Base-by-base conservation (phyloP, 2,113 vertebrate genomes). In the Oceanodroma tethys region DNA sequence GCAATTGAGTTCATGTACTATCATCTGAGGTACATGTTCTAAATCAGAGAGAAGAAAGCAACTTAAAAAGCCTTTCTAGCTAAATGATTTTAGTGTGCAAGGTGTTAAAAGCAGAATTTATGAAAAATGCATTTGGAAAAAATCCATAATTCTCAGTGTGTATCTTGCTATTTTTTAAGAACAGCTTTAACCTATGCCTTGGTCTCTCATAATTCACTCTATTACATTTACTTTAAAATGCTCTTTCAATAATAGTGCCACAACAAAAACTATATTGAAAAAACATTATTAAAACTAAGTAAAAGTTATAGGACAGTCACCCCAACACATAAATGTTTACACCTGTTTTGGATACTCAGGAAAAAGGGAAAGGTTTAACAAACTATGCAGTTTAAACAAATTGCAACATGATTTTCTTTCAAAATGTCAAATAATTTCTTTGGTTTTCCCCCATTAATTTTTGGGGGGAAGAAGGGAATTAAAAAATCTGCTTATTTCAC, bases 401-500 rank as follows among this genome's bases (percentile, higher is more conserved):
- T 42, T 26, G 36, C 13, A 82, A 36, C 11, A 19, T 17, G 18
- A 32, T 47, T 56, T 34, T 83, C 15, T 66, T 86, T 47, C 7
- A 42, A 82, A 80, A 79, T 34, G 43, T 27, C 10, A 36, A 7
- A 52, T 6, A 14, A 9, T 8, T n/a, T 40, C 3, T 60, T 43
- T n/a, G 5, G 0, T 30, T 68, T 63, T 9, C 0, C 6, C 2
- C 4, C 5, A 34, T 45, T 65, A 55, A 7, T 58, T 87, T 87
- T 47, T 47, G 4, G 2, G 9, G 3, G 3, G 6, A 40, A 26
- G 12, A 75, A 60, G 1, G 1, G 34, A 71, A 48, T n/a, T 29
- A 40, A 66, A 48, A 63, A 56, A 10, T 75, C 2, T 63, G 8
- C 19, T 36, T 59, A n/a, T n/a, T 81, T 78, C 56, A 72, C 27